phyloP scores from a whole-genome alignment of 2,113 vertebrate species.

The Charadrius vociferus region DNA sequence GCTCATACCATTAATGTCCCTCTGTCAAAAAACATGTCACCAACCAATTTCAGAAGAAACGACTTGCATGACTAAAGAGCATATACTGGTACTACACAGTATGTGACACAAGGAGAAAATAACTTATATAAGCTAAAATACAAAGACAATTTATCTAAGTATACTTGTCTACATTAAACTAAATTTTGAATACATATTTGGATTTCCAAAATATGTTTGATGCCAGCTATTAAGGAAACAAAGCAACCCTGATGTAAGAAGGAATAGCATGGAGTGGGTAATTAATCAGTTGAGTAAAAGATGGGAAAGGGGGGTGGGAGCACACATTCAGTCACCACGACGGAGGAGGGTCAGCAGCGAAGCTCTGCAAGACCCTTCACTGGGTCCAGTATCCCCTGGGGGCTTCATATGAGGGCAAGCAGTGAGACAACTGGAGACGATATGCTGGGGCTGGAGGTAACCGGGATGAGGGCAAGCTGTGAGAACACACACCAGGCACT shows the following conservation, averaged over 20 bases:
- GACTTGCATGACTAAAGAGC: not conserved
- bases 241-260: not conserved
- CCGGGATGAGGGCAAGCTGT: not conserved
- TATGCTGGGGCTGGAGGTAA: not conserved
- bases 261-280: not conserved
- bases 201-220: not conserved
- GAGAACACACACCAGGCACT: not conserved
- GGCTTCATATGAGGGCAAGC: not conserved
- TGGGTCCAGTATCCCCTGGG: too few relatives aligned
- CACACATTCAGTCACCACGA: rapidly evolving
- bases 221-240: not conserved
- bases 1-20: not conserved
- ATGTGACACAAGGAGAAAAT: not conserved
- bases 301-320: not conserved
- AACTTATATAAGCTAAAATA: not conserved
- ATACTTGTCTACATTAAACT: not conserved
- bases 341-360: not conserved
- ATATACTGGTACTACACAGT: not conserved
- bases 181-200: not conserved
- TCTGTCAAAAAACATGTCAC: not conserved
- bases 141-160: not conserved
- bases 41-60: not conserved
- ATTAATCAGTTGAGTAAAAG: not conserved
- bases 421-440: not conserved
- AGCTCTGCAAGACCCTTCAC: not conserved